A percentile compares a stretch with the other conserved stretches of the same genome.
These are phyloP conservation scores for Dolomedes plantarius DNA, from an alignment of 2,888 invertebrate species.

Conservation along the genomic window DNA sequence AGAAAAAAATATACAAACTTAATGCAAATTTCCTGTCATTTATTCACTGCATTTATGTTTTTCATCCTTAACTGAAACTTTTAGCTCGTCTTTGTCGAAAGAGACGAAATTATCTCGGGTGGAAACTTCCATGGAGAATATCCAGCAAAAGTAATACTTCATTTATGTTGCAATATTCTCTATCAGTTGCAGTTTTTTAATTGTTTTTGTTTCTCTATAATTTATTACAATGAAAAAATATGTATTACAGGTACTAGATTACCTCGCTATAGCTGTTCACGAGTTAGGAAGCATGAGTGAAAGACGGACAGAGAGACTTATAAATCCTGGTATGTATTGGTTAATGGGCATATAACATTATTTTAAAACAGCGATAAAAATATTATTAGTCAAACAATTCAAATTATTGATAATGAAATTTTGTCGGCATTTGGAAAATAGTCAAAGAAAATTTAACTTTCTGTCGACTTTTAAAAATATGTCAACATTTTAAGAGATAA, in stretches of 20 bases:
- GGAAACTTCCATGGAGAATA: slow-evolving; percentile 85
- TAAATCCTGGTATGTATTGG: slow-evolving; percentile 80
- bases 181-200: not conserved
- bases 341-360: no score
- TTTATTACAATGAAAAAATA: no score
- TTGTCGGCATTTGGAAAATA: no score
- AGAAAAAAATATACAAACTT: no score
- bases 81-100: slow-evolving; percentile 80
- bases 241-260: slow-evolving; percentile 81
- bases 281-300: slow-evolving; percentile 83
- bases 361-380: no score
- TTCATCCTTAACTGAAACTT: slow-evolving; percentile 77
- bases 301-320: slow-evolving; percentile 81
- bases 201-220: not conserved
- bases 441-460: no score
- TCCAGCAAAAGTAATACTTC: slow-evolving; percentile 80
- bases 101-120: slow-evolving; percentile 82
- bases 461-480: no score
- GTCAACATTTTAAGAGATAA: no score
- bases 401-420: no score
- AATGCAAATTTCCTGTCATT: no score
- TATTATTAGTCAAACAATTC: no score
- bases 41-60: no score
- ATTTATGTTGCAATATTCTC: not conserved
- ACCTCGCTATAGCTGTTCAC: slow-evolving; percentile 82